Evolutionary conservation across 2,797 vertebrate species (phyloP).

Genomic region (Potorous gilbertii): DNA sequence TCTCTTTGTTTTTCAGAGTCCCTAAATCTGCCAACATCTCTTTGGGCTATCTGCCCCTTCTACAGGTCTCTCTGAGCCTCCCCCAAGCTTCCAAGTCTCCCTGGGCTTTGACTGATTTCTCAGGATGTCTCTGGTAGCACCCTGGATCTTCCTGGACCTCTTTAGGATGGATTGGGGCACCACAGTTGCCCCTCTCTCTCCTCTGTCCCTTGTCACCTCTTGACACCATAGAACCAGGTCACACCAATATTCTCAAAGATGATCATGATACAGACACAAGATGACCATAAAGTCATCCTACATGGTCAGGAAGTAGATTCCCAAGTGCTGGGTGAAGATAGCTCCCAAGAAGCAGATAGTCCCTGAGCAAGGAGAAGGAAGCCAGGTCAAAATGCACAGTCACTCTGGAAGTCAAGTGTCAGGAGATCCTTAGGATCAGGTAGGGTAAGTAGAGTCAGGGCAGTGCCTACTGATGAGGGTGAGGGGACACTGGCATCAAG

Average conservation of each 20-base stretch:
- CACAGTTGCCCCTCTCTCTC: no score
- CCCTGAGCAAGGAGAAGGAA: slow-evolving; percentile 85
- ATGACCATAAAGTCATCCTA: slow-evolving; percentile 88
- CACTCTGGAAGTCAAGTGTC: no score
- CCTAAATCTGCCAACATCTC: background rate
- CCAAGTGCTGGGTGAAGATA: slow-evolving; percentile 84
- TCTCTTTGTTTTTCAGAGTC: background rate
- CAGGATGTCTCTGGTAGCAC: no score
- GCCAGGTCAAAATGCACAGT: background rate
- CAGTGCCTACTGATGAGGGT: background rate
- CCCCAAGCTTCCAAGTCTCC: no score
- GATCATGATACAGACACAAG: slow-evolving; percentile 84
- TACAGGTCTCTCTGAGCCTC: no score
- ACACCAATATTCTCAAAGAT: slow-evolving; percentile 89
- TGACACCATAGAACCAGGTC: slow-evolving; percentile 87
- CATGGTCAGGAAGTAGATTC: slow-evolving; percentile 89
- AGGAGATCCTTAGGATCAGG: no score
- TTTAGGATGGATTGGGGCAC: no score
- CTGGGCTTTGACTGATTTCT: no score
- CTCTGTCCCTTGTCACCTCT: background rate
- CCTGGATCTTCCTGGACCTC: no score
- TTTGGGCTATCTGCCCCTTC: no score
- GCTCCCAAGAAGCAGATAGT: slow-evolving; percentile 84
- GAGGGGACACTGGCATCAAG: slow-evolving; percentile 73
- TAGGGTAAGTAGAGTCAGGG: background rate